Evolutionary conservation across 2,113 vertebrate species (phyloP).

Genomic region (Percopsis transmontana): DNA sequence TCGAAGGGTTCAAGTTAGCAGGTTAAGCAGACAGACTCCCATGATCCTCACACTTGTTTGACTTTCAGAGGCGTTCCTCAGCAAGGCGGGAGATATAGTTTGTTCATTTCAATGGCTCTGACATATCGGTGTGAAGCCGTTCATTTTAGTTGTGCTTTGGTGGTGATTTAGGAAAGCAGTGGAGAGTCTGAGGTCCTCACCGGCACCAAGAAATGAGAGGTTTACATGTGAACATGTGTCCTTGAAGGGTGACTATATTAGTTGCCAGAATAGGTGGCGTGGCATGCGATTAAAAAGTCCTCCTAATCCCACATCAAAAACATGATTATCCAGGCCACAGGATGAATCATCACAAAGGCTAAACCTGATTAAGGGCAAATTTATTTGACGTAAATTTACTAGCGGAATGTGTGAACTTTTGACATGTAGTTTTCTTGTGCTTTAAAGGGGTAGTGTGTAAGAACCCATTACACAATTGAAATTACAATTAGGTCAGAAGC

Average conservation of each 20-base stretch:
- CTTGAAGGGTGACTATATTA: too few relatives aligned
- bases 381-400: too few relatives aligned
- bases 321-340: not conserved
- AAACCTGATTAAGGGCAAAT: not conserved
- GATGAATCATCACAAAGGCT: not conserved
- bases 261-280: not conserved
- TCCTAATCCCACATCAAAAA: not conserved
- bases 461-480: too few relatives aligned
- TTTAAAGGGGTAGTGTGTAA: too few relatives aligned
- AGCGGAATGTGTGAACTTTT: too few relatives aligned
- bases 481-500: too few relatives aligned
- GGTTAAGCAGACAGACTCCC: conserved; percentile 46
- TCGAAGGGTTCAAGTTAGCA: conserved; percentile 29
- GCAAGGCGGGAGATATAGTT: not conserved
- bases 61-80: conserved; percentile 14
- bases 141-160: too few relatives aligned
- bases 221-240: not conserved
- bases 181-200: too few relatives aligned
- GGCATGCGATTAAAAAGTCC: not conserved
- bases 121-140: too few relatives aligned
- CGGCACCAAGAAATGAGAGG: not conserved
- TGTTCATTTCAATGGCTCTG: too few relatives aligned
- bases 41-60: conserved; percentile 28
- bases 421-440: too few relatives aligned
- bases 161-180: too few relatives aligned